Percentiles rank a stretch among this genome's conserved stretches.
Evolutionary conservation across 2,113 vertebrate genomes (phyloP).

Genomic region (Dicaeum eximium): DNA sequence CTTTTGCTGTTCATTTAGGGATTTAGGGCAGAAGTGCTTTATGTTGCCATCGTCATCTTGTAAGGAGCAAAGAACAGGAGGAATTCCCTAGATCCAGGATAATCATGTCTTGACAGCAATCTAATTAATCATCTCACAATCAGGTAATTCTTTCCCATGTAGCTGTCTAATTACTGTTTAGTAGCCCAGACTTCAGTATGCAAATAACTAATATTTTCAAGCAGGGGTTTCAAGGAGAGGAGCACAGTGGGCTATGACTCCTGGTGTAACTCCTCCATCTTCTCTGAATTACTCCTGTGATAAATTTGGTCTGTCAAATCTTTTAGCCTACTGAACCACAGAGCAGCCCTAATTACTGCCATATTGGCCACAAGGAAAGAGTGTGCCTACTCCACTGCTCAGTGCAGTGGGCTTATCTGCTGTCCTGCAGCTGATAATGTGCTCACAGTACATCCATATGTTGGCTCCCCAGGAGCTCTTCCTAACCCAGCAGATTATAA

Average conservation of each 20-base stretch:
- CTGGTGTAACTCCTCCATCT: background rate
- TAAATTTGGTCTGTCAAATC: background rate
- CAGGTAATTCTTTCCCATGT: slow-evolving; percentile 41
- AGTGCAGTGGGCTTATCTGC: background rate
- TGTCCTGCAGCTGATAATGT: background rate
- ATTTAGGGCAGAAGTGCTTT: slow-evolving; percentile 5
- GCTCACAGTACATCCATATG: slow-evolving; percentile 29
- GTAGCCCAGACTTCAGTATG: background rate
- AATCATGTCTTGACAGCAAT: background rate
- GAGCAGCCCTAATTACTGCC: background rate
- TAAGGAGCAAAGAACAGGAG: background rate
- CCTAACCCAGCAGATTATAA: slow-evolving; percentile 15
- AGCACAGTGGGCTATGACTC: background rate
- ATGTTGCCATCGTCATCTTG: background rate
- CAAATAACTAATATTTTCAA: background rate
- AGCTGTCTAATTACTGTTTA: slow-evolving; percentile 40
- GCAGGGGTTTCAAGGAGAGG: background rate
- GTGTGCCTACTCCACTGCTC: background rate
- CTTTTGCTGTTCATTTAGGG: background rate
- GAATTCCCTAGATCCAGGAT: slow-evolving; percentile 29
- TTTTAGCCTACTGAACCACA: background rate
- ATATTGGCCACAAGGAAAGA: background rate
- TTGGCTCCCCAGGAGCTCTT: slow-evolving; percentile 3
- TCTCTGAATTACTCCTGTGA: background rate
- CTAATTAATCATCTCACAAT: slow-evolving; percentile 35